A percentile compares a stretch with the other conserved stretches of the same genome.
phyloP scores from a whole-genome alignment of 2,113 vertebrate genomes.

The Paracanthobrama guichenoti region DNA sequence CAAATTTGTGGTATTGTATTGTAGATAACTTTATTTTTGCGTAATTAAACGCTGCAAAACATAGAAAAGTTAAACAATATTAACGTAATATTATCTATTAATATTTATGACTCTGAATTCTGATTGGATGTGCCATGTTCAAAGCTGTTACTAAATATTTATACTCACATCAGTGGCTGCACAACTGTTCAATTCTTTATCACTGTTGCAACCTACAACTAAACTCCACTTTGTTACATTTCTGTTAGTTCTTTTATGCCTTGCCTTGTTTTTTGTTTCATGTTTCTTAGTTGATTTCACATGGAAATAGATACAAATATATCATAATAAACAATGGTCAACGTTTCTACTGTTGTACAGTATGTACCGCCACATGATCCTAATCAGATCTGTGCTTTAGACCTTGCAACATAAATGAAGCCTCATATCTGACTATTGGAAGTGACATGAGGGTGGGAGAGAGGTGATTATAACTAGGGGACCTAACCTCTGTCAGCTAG shows the following conservation, averaged over 20 bases:
- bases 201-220: background rate
- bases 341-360: background rate
- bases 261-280: background rate
- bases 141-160: background rate
- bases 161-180: background rate
- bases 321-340: background rate
- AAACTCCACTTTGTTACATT: background rate
- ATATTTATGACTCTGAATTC: background rate
- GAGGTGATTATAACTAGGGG: constrained; percentile 4
- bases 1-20: background rate
- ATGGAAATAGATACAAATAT: background rate
- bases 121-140: background rate
- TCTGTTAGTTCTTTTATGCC: background rate
- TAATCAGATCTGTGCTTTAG: constrained; percentile 19
- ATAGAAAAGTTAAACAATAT: background rate
- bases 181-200: background rate
- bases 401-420: background rate
- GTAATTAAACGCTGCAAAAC: background rate
- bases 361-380: background rate
- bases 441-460: background rate
- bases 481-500: constrained; percentile 10
- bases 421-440: background rate
- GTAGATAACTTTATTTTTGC: background rate
- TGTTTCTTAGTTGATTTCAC: background rate
- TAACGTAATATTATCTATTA: background rate